These are phyloP conservation scores for Dexiosoma caninum DNA, from an alignment of 2,888 invertebrate genomes.

Conservation along the genomic window DNA sequence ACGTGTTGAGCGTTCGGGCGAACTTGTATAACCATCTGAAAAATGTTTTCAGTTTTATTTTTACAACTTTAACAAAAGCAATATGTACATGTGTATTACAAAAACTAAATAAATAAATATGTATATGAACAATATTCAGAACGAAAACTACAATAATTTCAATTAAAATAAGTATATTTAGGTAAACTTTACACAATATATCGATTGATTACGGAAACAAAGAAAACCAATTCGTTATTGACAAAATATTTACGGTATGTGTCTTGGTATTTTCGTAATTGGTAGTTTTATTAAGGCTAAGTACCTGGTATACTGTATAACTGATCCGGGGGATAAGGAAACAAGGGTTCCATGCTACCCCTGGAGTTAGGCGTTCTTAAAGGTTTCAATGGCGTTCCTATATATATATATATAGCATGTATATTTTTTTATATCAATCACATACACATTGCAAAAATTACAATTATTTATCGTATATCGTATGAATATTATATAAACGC, in stretches of 20 bases:
- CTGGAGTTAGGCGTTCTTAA: conserved; percentile 78
- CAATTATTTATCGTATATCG: conserved; percentile 10
- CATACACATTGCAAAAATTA: conserved; percentile 44
- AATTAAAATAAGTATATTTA: conserved; percentile 10
- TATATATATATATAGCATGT: conserved; percentile 35
- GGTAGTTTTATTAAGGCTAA: conserved; percentile 51
- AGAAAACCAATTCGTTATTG: conserved; percentile 32
- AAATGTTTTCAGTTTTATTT: conserved; percentile 16
- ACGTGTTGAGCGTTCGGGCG: conserved; percentile 87
- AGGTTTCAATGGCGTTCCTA: conserved; percentile 79
- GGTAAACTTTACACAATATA: conserved; percentile 10
- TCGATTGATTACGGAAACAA: conserved; percentile 19
- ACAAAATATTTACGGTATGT: background rate
- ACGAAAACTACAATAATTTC: conserved; percentile 27
- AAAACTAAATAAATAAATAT: background rate
- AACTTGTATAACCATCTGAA: conserved; percentile 90
- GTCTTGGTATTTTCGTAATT: background rate
- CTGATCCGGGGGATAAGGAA: conserved; percentile 78
- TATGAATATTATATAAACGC: background rate
- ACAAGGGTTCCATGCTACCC: conserved; percentile 78
- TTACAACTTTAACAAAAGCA: too few species aligned
- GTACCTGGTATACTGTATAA: conserved; percentile 79
- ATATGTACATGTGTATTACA: background rate
- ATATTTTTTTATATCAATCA: conserved; percentile 40
- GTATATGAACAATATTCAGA: conserved; percentile 13